phyloP scores from a whole-genome alignment of 30 jellyfish, hydroid and myxozoan species.

The Pelagia noctiluca region DNA sequence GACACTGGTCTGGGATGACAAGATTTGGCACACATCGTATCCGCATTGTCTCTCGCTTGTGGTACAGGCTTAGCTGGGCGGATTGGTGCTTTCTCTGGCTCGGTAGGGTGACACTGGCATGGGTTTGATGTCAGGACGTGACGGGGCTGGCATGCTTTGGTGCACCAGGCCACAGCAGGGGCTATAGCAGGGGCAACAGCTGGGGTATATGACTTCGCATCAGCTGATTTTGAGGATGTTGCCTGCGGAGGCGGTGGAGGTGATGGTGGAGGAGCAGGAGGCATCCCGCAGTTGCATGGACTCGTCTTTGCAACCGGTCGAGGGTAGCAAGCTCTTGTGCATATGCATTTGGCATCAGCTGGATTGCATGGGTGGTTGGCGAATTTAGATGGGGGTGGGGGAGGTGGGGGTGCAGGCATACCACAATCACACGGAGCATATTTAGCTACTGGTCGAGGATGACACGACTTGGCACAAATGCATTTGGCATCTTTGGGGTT shows the following conservation, averaged over 20 bases:
- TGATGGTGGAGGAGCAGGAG: slow-evolving; percentile 55
- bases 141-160: slow-evolving; percentile 86
- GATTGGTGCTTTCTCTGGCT: slow-evolving; percentile 48
- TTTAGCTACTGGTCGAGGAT: slow-evolving; percentile 75
- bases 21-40: slow-evolving; percentile 63
- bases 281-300: slow-evolving; percentile 75
- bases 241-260: slow-evolving; percentile 56
- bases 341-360: slow-evolving; percentile 74
- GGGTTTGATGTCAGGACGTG: slow-evolving; percentile 79
- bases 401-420: slow-evolving; percentile 67
- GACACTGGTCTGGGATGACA: slow-evolving; percentile 88
- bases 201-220: slow-evolving; percentile 54
- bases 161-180: slow-evolving; percentile 91
- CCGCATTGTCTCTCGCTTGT: slow-evolving; percentile 39
- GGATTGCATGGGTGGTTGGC: slow-evolving; percentile 9
- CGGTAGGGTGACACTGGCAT: slow-evolving; percentile 84
- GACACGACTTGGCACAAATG: slow-evolving; percentile 76
- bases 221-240: background rate
- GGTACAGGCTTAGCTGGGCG: slow-evolving; percentile 53
- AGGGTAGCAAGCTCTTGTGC: slow-evolving; percentile 75
- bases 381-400: slow-evolving; percentile 53
- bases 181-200: no score
- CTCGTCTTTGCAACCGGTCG: slow-evolving; percentile 65
- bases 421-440: slow-evolving; percentile 86
- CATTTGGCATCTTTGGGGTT: slow-evolving; percentile 77